These are phyloP conservation scores for Macrotrachela quadricornifera DNA, from an alignment of 1,140 invertebrate genomes.

Conservation along the genomic window DNA sequence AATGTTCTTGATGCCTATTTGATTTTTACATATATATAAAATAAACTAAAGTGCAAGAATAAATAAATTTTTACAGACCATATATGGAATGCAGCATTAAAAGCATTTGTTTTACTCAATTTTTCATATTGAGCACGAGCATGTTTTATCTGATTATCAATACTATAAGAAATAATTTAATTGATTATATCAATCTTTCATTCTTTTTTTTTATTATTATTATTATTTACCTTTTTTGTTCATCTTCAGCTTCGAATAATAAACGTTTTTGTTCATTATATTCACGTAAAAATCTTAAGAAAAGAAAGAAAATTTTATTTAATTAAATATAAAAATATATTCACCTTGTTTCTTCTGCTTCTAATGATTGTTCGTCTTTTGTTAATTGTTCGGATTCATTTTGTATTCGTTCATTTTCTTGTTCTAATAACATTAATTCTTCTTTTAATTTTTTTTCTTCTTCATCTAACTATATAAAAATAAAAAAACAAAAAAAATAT, in stretches of 20 bases:
- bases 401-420: neutral
- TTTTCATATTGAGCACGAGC: constrained; percentile 67
- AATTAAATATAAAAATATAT: too few relatives aligned
- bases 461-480: constrained; percentile 14
- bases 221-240: constrained; percentile 39
- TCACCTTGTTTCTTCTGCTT: too few relatives aligned
- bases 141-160: constrained; percentile 70
- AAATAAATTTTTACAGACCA: too few relatives aligned
- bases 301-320: too few relatives aligned
- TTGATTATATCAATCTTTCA: too few relatives aligned
- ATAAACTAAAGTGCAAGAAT: too few relatives aligned
- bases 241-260: constrained; percentile 63
- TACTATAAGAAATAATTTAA: too few relatives aligned
- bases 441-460: constrained; percentile 49
- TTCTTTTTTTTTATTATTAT: too few relatives aligned
- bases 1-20: constrained; percentile 60
- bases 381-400: neutral
- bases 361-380: too few relatives aligned
- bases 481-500: too few relatives aligned
- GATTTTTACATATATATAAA: too few relatives aligned
- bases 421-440: constrained; percentile 39
- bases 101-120: constrained; percentile 38
- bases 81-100: constrained; percentile 54
- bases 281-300: neutral
- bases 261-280: constrained; percentile 39